Evolutionary conservation across 1,140 invertebrate genomes (phyloP).

Genomic region (Drosophila triauraria): DNA sequence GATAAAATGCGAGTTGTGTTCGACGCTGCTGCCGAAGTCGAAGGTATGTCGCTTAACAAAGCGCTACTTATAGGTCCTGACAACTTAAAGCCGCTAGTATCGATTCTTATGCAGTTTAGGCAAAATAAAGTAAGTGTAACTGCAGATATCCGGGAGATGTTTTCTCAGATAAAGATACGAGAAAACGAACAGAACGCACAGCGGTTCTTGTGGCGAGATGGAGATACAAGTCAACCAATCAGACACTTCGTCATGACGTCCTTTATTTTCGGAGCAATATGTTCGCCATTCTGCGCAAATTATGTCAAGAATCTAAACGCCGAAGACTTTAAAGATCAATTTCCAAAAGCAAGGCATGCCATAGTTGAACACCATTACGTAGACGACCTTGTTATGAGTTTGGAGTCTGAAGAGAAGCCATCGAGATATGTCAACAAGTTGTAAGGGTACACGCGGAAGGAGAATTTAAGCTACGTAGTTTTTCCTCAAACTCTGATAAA

Average conservation of each 20-base stretch:
- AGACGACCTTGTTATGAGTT: conserved; percentile 16
- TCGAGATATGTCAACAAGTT: conserved; percentile 7
- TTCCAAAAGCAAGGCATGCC: not conserved
- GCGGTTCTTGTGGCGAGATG: conserved; percentile 11
- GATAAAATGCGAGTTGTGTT: not conserved
- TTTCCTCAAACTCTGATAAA: conserved; percentile 1
- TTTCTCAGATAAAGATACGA: not conserved
- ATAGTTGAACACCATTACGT: conserved; percentile 2
- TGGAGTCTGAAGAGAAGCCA: conserved; percentile 8
- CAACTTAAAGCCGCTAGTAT: not conserved
- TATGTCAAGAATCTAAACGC: conserved; percentile 8
- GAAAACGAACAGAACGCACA: conserved; percentile 1
- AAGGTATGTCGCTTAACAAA: conserved; percentile 3
- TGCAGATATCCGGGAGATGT: not conserved
- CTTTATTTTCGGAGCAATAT: conserved; percentile 7
- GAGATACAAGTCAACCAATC: not conserved
- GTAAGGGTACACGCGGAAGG: not conserved
- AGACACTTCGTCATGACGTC: conserved; percentile 9
- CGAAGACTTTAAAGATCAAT: not conserved
- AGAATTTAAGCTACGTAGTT: conserved; percentile 8
- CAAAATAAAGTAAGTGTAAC: not conserved
- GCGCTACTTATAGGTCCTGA: conserved; percentile 1
- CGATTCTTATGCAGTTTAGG: conserved; percentile 3
- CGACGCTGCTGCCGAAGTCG: not conserved
- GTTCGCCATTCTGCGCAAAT: conserved; percentile 5